Base-by-base conservation (phyloP, 2,797 vertebrate species). In the Pyrocephalus nanus region DNA sequence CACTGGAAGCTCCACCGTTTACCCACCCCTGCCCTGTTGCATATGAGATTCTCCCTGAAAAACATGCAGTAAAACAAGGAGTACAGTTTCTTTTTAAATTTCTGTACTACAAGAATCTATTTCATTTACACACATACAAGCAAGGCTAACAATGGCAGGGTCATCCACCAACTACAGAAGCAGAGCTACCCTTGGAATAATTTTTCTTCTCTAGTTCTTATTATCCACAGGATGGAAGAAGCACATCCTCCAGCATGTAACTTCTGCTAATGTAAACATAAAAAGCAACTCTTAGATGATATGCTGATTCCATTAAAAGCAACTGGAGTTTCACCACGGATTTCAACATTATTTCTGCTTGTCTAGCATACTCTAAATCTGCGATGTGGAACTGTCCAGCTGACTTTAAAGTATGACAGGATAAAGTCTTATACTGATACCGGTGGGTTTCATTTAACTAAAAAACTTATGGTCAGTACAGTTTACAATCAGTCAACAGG, bases 1-100 rank as follows among this genome's bases (percentile, higher is more conserved):
- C 43, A 51, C 53, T 53, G 22, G 19, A 85, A 80, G 3, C 5
- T 27, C 18, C n/a, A 74, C 19, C 30, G 20, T 10, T 79, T 27
- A 34, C 11, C 90, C 17, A 18, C 27, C 23, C 15, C 9, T 40
- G 1, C 2, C 16, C 3, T 2, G 1, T 0, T 64, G 36, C 15
- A 42, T 29, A 51, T 9, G 7, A 2, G 0, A 60, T 48, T 42
- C 18, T 67, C 32, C 66, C n/a, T 19, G 29, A 65, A 79, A 93
- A 93, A 70, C 7, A 34, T 0, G 1, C 21, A 79, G 4, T 47
- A 57, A 77, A 85, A 50, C 30, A 80, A 61, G 23, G 26, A 42
- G 40, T 15, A 78, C 1, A 36, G 32, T 45, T 87, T 84, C 3
- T 72, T 75, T 64, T 36, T 6, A 54, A n/a, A 38, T 43, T 76